Base-by-base conservation (phyloP, 2,888 invertebrate genomes). In the Campoplex capitator region DNA sequence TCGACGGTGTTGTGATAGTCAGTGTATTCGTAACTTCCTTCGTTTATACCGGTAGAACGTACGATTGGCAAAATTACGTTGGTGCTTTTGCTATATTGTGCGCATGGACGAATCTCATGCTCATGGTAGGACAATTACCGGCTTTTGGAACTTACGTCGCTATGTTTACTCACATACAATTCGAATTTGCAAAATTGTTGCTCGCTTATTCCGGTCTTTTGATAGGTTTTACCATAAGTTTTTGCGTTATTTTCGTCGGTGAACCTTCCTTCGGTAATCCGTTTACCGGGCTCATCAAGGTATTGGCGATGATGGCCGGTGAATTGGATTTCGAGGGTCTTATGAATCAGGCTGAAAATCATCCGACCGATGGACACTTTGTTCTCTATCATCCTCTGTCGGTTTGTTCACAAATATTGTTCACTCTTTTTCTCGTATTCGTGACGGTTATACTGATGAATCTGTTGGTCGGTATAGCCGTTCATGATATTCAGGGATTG, bases 81-180 rank as follows among this genome's bases (percentile, higher is more conserved):
- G 95, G 94, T 3, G 95, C 95, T 1, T 92, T 95, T 62, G 94
- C 95, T 3, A 93, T 95, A 23, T 91, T 95, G 0, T 94, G 95
- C 80, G 94, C 94, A 16, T 95, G 95, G 95, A 94, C 94, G 6
- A 95, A 95, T 87, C 88, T 95, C 35, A 94, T 95, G 93, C 88
- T 95, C 35, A 93, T 95, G 92, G 94, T 95, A 32, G 95, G 95
- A 0, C 94, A 95, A 65, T 90, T 95, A 38, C 95, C 95, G 2
- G 92, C 94, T 1, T 94, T 95, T 84, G 95, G 95, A 1, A 93
- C 95, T 3, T 95, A 95, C 89, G 95, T 95, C 1, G 95, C 95
- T 3, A 95, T 95, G 95, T 95, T 95, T 75, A 95, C 94, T 0
- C 94, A 94, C 51, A 94, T 94, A 75, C 94, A 94, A 54, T 94